These are phyloP conservation scores for Agonopterix arenella DNA, from an alignment of 2,888 invertebrate species.

Conservation along the genomic window DNA sequence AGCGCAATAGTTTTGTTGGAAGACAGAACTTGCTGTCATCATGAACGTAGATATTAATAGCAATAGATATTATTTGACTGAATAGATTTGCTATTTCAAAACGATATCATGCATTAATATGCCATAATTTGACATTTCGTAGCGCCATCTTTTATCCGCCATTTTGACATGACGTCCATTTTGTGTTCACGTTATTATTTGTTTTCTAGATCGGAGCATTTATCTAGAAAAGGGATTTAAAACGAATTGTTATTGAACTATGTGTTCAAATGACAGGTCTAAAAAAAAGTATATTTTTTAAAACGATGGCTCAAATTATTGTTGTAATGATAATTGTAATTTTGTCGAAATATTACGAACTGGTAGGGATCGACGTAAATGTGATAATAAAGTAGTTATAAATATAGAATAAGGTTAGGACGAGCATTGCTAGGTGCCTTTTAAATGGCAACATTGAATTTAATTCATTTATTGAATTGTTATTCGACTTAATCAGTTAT, in stretches of 20 bases:
- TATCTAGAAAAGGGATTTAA: constrained; percentile 16
- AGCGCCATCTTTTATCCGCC: constrained; percentile 10
- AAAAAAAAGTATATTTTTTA: constrained; percentile 12
- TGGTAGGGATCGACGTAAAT: constrained; percentile 30
- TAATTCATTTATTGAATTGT: too few species aligned
- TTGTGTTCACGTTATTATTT: constrained; percentile 15
- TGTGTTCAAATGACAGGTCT: constrained; percentile 44
- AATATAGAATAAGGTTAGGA: constrained; percentile 11
- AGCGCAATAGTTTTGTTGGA: too few species aligned
- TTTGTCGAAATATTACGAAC: constrained; percentile 8
- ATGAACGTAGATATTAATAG: background rate
- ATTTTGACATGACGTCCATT: constrained; percentile 17
- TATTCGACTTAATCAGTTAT: too few species aligned
- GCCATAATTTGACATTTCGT: constrained; percentile 1
- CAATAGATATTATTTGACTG: too few species aligned
- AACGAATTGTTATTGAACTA: constrained; percentile 39
- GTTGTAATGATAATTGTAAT: constrained; percentile 19
- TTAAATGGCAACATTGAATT: too few species aligned
- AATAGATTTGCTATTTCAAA: too few species aligned
- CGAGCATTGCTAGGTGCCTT: constrained; percentile 10
- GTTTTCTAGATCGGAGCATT: constrained; percentile 12
- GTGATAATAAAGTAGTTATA: constrained; percentile 41
- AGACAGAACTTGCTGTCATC: constrained; percentile 9
- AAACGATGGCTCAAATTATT: constrained; percentile 21
- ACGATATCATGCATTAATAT: background rate